phyloP scores from a whole-genome alignment of 2,797 vertebrate genomes.

The Gymnocypris eckloni region DNA sequence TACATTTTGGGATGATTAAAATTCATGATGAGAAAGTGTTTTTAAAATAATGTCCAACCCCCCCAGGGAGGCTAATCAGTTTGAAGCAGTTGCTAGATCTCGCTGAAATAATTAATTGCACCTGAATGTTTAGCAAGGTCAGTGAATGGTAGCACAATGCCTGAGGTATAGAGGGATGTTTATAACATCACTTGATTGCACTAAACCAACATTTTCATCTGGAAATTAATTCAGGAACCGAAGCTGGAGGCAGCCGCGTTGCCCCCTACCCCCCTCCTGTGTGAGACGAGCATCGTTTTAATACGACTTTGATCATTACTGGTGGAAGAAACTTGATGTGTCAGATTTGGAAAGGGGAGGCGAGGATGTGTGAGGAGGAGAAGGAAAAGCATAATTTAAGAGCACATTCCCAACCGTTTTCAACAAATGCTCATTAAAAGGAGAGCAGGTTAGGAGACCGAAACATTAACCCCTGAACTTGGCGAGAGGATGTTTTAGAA shows the following conservation, averaged over 20 bases:
- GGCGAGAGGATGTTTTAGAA: conserved; percentile 21
- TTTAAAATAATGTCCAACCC: conserved; percentile 80
- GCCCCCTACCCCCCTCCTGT: conserved; percentile 6
- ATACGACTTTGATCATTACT: conserved; percentile 57
- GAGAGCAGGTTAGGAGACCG: conserved; percentile 2
- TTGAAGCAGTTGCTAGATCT: conserved; percentile 77
- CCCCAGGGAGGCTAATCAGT: conserved; percentile 79
- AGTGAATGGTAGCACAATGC: conserved; percentile 72
- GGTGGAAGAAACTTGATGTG: conserved; percentile 45
- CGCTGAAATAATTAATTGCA: conserved; percentile 83
- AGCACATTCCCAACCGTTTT: conserved; percentile 1
- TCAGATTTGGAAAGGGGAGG: conserved; percentile 38
- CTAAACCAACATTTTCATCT: conserved; percentile 65
- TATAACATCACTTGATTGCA: conserved; percentile 57
- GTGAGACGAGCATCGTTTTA: conserved; percentile 51
- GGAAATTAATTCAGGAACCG: conserved; percentile 60
- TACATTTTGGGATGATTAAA: conserved; percentile 85
- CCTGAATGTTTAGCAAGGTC: conserved; percentile 83
- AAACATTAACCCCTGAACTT: conserved; percentile 26
- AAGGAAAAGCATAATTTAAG: conserved; percentile 2
- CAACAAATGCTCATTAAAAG: conserved; percentile 21
- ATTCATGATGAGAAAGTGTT: conserved; percentile 85
- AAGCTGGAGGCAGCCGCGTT: conserved; percentile 39
- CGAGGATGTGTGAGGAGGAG: conserved; percentile 4
- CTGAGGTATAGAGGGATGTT: conserved; percentile 60